Percentiles rank a stretch among this genome's conserved stretches.
phyloP scores from a whole-genome alignment of 1,140 invertebrate species.

The Phymastichus coffea region DNA sequence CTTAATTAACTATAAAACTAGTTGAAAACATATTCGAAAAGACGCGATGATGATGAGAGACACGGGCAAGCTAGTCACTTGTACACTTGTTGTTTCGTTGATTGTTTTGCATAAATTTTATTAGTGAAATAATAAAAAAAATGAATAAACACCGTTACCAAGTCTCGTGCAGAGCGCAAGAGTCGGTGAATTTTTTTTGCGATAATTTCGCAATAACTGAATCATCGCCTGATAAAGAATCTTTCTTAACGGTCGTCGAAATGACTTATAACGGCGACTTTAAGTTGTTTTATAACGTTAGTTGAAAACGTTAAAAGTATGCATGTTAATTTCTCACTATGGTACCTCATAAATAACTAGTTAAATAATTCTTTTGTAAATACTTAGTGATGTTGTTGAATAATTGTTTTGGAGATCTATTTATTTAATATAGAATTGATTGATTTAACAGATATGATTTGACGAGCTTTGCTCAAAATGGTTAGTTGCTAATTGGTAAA shows the following conservation, averaged over 20 bases:
- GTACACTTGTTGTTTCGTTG: conserved; percentile 54
- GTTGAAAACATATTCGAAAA: conserved; percentile 24
- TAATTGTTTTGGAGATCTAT: not conserved
- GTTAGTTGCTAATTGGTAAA: conserved; percentile 15
- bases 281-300: conserved; percentile 3
- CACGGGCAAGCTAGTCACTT: conserved; percentile 42
- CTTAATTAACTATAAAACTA: conserved; percentile 15
- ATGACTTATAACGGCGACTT: not conserved
- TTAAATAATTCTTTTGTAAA: conserved; percentile 23
- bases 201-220: no score
- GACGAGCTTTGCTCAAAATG: not conserved
- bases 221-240: not conserved
- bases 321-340: not conserved
- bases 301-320: conserved; percentile 3
- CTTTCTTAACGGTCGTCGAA: not conserved
- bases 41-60: conserved; percentile 16
- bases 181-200: no score
- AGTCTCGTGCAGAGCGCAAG: conserved; percentile 44
- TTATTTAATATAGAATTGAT: not conserved
- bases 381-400: not conserved
- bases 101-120: conserved; percentile 57
- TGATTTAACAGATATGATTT: not conserved
- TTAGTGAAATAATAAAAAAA: conserved; percentile 33
- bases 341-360: not conserved
- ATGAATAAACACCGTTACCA: conserved; percentile 40